Evolutionary conservation across 2,797 vertebrate species (phyloP).

Genomic region (Prionace glauca): DNA sequence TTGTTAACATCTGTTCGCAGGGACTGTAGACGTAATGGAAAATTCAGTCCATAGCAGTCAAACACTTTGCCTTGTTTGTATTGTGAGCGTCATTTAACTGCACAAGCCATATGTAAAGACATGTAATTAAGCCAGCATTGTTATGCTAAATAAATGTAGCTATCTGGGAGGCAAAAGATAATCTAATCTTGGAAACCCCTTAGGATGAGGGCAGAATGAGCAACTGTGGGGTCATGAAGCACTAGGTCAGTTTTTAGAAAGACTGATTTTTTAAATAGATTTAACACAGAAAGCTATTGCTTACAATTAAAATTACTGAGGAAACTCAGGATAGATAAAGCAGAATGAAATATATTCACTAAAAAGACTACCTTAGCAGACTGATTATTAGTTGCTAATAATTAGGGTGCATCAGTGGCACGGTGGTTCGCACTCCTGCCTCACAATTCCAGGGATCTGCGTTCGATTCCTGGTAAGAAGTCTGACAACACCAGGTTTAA

Average conservation of each 20-base stretch:
- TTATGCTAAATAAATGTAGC: not conserved
- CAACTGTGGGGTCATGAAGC: not conserved
- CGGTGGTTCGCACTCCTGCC: too few species aligned
- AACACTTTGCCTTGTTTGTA: slow-evolving; percentile 41
- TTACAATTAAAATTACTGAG: not conserved
- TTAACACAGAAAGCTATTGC: not conserved
- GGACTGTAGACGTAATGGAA: slow-evolving; percentile 46
- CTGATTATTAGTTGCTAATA: too few species aligned
- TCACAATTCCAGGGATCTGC: too few species aligned
- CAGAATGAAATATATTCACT: too few species aligned
- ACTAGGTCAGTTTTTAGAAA: not conserved
- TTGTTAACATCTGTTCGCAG: slow-evolving; percentile 50
- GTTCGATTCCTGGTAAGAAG: too few species aligned
- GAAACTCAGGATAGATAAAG: not conserved
- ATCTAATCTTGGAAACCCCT: not conserved
- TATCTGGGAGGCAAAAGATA: not conserved
- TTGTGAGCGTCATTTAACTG: slow-evolving; percentile 44
- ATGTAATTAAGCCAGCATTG: slow-evolving; percentile 40
- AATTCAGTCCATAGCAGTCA: slow-evolving; percentile 43
- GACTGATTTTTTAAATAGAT: not conserved
- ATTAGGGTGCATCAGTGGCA: too few species aligned
- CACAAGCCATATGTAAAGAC: slow-evolving; percentile 41
- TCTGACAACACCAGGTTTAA: too few species aligned
- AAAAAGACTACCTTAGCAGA: not conserved
- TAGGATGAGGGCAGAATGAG: not conserved